Conservation (phyloP, 2,113 vertebrate genomes). For the Arizona elegans region DNA sequence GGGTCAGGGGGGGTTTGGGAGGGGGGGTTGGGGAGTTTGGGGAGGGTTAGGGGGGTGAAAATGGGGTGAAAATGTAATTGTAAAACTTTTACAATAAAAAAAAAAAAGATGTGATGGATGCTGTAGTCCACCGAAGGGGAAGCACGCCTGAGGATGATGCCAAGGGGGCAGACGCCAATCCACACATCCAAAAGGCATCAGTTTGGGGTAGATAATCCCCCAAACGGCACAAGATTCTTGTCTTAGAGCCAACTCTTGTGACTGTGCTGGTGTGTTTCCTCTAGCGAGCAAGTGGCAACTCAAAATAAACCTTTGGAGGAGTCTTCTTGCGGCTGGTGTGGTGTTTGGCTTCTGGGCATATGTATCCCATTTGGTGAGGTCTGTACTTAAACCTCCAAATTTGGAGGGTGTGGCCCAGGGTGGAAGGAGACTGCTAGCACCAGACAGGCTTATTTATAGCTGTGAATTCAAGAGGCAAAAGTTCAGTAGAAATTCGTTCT, state of each 20-base stretch:
- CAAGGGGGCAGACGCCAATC: background rate
- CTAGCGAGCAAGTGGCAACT: background rate
- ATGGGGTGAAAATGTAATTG: no score
- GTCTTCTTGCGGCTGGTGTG: background rate
- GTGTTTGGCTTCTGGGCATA: background rate
- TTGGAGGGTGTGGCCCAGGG: background rate
- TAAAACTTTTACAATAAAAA: no score
- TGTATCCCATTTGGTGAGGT: background rate
- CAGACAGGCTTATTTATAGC: slow-evolving; percentile 18
- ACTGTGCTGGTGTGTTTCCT: background rate
- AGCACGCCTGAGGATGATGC: background rate
- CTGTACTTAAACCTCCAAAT: background rate
- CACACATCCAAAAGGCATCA: background rate
- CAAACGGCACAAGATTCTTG: background rate
- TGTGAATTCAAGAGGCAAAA: slow-evolving; percentile 4
- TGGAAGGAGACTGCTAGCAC: background rate
- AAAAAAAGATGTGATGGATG: background rate
- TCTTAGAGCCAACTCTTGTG: background rate
- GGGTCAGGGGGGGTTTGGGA: no score
- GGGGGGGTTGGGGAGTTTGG: no score
- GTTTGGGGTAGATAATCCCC: background rate
- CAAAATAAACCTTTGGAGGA: background rate
- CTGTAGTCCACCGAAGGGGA: background rate
- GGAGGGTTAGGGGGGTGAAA: no score
- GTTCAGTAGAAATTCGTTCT: slow-evolving; percentile 11